Base-by-base conservation (phyloP, 2,113 vertebrate genomes). In the Xiphias gladius region DNA sequence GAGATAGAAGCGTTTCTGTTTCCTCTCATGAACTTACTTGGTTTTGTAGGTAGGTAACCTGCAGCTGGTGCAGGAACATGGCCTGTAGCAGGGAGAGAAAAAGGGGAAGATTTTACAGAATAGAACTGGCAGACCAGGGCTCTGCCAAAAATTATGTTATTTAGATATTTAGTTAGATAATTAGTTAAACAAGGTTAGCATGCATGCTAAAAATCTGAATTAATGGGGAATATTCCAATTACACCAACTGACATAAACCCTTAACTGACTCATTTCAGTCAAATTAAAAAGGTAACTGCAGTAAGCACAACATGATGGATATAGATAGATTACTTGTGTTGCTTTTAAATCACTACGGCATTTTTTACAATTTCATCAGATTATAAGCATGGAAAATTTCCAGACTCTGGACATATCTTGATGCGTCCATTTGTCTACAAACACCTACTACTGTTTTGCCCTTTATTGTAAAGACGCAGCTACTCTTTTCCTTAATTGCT, bases 41-140 rank as follows among this genome's bases (percentile, higher is more conserved):
- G 64, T 96, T 98, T 90, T 97, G 96, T 10, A 99, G 94, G 79
- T 98, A 99, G 71, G 96, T 81, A 1, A 95, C 96, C 91, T 97
- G 97, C 54, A 98, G 86, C 67, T 96, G 94, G 88, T 97, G 96
- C 71, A 99, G 89, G 78, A 97, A 98, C 5, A 95, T 92, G 0
- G 96, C 97, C 98, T 99, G 92, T 28, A 62, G 63, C 73, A 70
- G 1, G n/a, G 30, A 43, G 30, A 74, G 1, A 52, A 20, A 79
- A 66, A 52, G 19, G 7, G 32, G 7, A 32, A 48, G 1, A 14
- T 8, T 26, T 54, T 19, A 32, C 12, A 59, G 4, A 39, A 37
- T 28, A 35, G 68, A 62, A 26, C 4, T 63, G 22, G 14, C 35
- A 61, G 9, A 64, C 22, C 16, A 32, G 26, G 19, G 43, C 59